phyloP scores from a whole-genome alignment of 92 coral and sea anemone species.

The Palythoa heliodiscus region DNA sequence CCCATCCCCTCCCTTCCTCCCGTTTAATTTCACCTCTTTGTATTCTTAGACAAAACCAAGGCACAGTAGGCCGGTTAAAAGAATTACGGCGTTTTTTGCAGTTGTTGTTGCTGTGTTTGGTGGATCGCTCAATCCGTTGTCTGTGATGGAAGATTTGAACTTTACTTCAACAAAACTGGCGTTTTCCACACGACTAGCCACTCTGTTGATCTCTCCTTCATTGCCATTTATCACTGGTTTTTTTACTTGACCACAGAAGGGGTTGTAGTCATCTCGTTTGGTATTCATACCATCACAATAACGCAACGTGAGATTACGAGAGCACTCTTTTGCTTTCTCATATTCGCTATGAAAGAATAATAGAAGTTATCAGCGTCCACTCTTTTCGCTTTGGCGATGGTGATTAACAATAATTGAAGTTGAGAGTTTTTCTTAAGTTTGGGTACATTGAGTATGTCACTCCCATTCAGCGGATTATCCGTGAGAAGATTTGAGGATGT shows the following conservation, averaged over 20 bases:
- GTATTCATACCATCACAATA: not conserved
- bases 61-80: not conserved
- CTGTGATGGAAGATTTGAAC: not conserved
- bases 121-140: not conserved
- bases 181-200: not conserved
- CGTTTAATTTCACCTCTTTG: no score
- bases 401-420: no score
- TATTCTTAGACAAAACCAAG: not conserved
- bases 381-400: not conserved
- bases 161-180: no score
- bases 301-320: slow-evolving; percentile 12
- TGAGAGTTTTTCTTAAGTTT: no score
- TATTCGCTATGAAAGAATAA: slow-evolving; percentile 2
- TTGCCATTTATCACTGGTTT: not conserved
- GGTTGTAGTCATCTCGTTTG: slow-evolving; percentile 11
- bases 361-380: no score
- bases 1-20: no score
- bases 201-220: not conserved
- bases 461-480: no score
- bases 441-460: no score
- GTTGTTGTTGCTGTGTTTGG: not conserved
- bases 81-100: not conserved
- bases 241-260: slow-evolving; percentile 13
- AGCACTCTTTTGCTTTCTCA: slow-evolving; percentile 13
- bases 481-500: no score